phyloP scores from a whole-genome alignment of 2,797 vertebrate genomes.

The Sebastes ruberrimus region DNA sequence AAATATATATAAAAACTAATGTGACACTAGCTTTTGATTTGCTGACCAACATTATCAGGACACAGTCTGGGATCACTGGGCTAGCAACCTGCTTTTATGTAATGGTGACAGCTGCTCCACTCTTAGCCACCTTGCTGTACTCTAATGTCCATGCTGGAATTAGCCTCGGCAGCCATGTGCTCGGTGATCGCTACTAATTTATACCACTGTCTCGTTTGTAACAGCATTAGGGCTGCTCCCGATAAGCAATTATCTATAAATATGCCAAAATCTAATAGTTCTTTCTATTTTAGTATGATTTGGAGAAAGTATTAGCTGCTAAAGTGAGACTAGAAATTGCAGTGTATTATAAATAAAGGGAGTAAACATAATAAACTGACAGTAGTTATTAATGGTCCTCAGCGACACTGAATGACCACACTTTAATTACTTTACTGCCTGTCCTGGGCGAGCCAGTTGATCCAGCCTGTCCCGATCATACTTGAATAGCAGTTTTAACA shows the following conservation, averaged over 20 bases:
- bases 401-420: background rate
- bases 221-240: conserved; percentile 21
- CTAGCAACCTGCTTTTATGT: conserved; percentile 60
- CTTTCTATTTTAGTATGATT: background rate
- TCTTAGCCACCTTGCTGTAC: conserved; percentile 52
- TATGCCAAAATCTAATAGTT: background rate
- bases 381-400: conserved; percentile 22
- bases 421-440: conserved; percentile 35
- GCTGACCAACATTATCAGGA: background rate
- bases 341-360: background rate
- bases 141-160: conserved; percentile 44
- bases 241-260: background rate
- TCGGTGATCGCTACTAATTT: conserved; percentile 35
- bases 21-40: background rate
- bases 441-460: background rate
- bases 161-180: conserved; percentile 43
- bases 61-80: conserved; percentile 31
- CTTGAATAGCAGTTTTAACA: background rate
- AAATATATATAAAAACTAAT: background rate
- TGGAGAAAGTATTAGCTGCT: background rate
- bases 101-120: conserved; percentile 54
- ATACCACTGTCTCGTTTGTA: conserved; percentile 40
- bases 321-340: conserved; percentile 4
- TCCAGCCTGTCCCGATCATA: conserved; percentile 9
- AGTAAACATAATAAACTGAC: background rate